Evolutionary conservation across 2,888 invertebrate genomes (phyloP), one percentile per base, ranked within the genome.

Genomic region (Aelia acuminata): DNA sequence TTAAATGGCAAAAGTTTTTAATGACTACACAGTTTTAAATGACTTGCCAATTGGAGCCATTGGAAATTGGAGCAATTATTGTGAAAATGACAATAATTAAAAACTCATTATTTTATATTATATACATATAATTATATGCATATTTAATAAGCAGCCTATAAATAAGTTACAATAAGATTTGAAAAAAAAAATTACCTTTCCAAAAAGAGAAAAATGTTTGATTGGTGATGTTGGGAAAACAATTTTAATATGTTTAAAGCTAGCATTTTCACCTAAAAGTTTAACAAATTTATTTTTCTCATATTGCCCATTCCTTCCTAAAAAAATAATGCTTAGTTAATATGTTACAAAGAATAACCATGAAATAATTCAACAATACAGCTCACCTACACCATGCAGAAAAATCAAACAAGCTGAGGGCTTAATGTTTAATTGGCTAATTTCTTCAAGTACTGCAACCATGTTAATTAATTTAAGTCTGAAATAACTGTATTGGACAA

Each of bases 351-450:
- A 22, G 1, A 84, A 13, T 39, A 84, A 35, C 15, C 31, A 47
- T 47, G 0, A 0, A 47, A 35, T 31, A 35, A 35, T 20, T 13
- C 18, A 70, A 35, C 5, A 70, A 70, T 70, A 70, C 31, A 70
- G 20, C 85, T 49, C 35, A 85, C 85, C 35, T 20, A 35, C 85
- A 50, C 85, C 85, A 49, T 85, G 85, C 8, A 85, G 35, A 85
- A 85, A 85, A 49, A 85, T 85, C 20, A 85, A 49, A 85, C 85
- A 85, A 22, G 49, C 85, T 49, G 85, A n/a, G 10, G 85, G n/a
- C 39, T 85, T 20, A 4, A 49, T 47, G 39, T 85, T 49, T 35
- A 47, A 50, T 20, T 85, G 85, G 22, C 39, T 53, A n/a, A 85
- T 85, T 85, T 85, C 85, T 80, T 39, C 39, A n/a, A 13, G n/a